These are phyloP conservation scores for Lanistes nyassanus DNA, from an alignment of 1,140 invertebrate species.

Conservation along the genomic window DNA sequence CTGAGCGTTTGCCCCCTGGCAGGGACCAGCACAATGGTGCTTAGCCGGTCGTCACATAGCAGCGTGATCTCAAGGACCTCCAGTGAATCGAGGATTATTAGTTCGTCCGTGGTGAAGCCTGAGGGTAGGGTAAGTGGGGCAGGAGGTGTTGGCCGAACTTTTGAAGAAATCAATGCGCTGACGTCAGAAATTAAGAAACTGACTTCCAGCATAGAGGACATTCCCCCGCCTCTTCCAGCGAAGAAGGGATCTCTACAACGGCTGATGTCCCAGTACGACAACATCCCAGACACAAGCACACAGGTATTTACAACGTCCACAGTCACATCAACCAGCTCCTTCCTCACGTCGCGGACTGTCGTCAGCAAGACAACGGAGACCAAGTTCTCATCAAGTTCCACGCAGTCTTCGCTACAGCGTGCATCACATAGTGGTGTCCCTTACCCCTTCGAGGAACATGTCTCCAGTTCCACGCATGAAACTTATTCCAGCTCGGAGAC, in stretches of 20 bases:
- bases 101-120: conserved; percentile 29
- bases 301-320: conserved; percentile 20
- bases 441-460: conserved; percentile 28
- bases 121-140: conserved; percentile 16
- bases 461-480: conserved; percentile 49
- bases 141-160: conserved; percentile 41
- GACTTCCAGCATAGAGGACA: conserved; percentile 57
- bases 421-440: conserved; percentile 30
- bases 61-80: conserved; percentile 34
- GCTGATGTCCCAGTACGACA: conserved; percentile 80
- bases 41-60: conserved; percentile 11
- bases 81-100: conserved; percentile 39
- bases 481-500: conserved; percentile 60
- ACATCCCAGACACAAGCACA: conserved; percentile 59
- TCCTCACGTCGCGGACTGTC: conserved; percentile 61
- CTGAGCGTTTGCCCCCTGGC: not conserved
- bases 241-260: conserved; percentile 74
- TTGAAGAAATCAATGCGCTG: conserved; percentile 58
- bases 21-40: not conserved
- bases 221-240: conserved; percentile 78
- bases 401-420: conserved; percentile 30
- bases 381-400: conserved; percentile 49
- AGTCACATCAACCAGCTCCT: conserved; percentile 14
- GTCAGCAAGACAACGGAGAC: conserved; percentile 44
- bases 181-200: conserved; percentile 57